Percentiles rank a stretch among this genome's conserved stretches.
Evolutionary conservation across 2,113 vertebrate genomes (phyloP).

Genomic region (Chloropsis hardwickii): DNA sequence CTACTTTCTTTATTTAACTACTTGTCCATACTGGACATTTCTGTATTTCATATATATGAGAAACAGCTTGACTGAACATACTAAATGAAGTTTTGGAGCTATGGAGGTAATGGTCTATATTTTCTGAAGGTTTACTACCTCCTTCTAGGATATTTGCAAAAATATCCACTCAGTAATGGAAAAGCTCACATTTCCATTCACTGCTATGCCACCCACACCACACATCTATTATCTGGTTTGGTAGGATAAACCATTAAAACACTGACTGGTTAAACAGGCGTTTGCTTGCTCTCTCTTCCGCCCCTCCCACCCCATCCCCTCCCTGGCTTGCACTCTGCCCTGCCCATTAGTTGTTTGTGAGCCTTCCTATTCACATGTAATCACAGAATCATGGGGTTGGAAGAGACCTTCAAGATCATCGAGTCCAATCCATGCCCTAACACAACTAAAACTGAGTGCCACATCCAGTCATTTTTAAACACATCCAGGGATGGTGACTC

Average conservation of each 20-base stretch:
- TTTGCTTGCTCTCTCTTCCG: background rate
- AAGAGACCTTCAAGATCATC: background rate
- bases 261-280: background rate
- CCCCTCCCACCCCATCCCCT: background rate
- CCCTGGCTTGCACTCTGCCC: background rate
- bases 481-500: no score
- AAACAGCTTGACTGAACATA: background rate
- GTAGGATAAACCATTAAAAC: background rate
- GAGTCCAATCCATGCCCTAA: background rate
- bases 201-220: background rate
- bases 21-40: background rate
- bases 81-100: background rate
- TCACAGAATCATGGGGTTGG: background rate
- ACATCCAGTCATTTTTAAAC: background rate
- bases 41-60: background rate
- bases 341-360: background rate
- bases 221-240: background rate
- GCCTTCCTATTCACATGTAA: background rate
- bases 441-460: background rate
- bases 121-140: background rate
- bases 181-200: background rate
- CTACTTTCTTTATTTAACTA: background rate
- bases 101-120: background rate
- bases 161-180: background rate
- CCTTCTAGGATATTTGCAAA: background rate